Evolutionary conservation across 2,113 vertebrate species (phyloP).

Genomic region (Aspidoscelis tigris): DNA sequence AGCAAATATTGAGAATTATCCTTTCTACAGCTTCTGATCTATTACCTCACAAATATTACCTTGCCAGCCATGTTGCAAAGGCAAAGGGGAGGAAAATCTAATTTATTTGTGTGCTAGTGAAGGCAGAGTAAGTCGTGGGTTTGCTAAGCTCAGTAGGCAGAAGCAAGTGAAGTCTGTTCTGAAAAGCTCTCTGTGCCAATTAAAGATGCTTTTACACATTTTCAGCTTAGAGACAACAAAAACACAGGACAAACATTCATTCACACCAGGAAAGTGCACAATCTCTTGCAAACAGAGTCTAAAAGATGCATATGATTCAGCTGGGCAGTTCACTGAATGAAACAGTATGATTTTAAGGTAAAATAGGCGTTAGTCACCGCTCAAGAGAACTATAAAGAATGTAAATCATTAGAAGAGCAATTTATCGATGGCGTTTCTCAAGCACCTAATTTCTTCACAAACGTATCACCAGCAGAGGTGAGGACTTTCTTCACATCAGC

Average conservation of each 20-base stretch:
- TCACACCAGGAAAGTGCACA: background rate
- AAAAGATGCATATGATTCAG: background rate
- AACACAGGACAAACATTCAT: slow-evolving; percentile 25
- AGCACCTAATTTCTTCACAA: background rate
- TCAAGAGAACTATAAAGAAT: background rate
- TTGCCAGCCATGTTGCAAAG: background rate
- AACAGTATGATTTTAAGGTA: background rate
- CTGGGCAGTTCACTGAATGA: slow-evolving; percentile 12
- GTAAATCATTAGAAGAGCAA: slow-evolving; percentile 34
- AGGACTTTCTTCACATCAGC: background rate
- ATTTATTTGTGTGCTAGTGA: background rate
- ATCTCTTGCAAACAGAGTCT: slow-evolving; percentile 28
- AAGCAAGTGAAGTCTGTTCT: background rate
- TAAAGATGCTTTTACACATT: background rate
- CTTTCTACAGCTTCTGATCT: background rate
- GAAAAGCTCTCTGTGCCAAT: background rate
- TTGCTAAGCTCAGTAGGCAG: slow-evolving; percentile 4
- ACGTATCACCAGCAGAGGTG: accelerated
- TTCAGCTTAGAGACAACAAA: slow-evolving; percentile 33
- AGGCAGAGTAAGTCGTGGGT: background rate
- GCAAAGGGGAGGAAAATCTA: background rate
- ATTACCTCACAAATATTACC: accelerated
- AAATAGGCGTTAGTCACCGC: slow-evolving; percentile 19
- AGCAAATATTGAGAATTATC: background rate
- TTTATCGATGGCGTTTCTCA: slow-evolving; percentile 3